Percentiles rank a stretch among this genome's conserved stretches.
These are phyloP conservation scores for Allacma fusca DNA, from an alignment of 2,888 invertebrate species.

Conservation along the genomic window DNA sequence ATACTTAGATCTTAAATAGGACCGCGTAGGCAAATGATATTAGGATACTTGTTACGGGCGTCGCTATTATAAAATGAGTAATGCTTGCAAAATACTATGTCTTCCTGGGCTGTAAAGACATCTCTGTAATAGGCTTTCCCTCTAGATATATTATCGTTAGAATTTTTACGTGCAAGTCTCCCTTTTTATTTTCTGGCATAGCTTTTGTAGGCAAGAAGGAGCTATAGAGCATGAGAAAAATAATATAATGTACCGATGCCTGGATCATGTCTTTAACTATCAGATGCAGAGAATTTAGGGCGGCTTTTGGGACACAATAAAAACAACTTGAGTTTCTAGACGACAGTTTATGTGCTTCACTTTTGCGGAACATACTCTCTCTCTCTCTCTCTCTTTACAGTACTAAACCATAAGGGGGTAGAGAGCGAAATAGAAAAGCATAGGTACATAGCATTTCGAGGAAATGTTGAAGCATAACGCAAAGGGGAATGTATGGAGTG, in stretches of 20 bases:
- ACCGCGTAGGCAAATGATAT: too few relatives aligned
- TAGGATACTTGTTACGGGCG: neutral
- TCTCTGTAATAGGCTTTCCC: neutral
- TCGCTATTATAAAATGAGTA: neutral
- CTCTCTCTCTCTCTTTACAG: neutral
- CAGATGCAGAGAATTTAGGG: constrained; percentile 39
- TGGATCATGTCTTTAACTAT: constrained; percentile 35
- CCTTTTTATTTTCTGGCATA: neutral
- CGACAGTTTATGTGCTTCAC: constrained; percentile 37
- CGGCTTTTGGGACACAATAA: constrained; percentile 44
- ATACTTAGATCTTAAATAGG: too few relatives aligned
- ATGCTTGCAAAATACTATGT: neutral
- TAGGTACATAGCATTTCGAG: neutral
- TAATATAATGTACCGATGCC: constrained; percentile 17
- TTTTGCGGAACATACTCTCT: neutral
- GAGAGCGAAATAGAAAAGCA: neutral
- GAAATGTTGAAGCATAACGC: too few relatives aligned
- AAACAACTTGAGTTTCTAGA: constrained; percentile 38
- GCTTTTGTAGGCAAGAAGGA: neutral
- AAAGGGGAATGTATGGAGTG: neutral
- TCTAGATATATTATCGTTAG: neutral
- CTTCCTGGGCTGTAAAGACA: neutral
- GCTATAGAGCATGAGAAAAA: constrained; percentile 8
- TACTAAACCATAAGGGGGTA: neutral
- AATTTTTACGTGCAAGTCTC: neutral